Evolutionary conservation across 2,888 invertebrate species (phyloP), one percentile per base, ranked within the genome.

Genomic region (Lordiphosa andalusiaca): DNA sequence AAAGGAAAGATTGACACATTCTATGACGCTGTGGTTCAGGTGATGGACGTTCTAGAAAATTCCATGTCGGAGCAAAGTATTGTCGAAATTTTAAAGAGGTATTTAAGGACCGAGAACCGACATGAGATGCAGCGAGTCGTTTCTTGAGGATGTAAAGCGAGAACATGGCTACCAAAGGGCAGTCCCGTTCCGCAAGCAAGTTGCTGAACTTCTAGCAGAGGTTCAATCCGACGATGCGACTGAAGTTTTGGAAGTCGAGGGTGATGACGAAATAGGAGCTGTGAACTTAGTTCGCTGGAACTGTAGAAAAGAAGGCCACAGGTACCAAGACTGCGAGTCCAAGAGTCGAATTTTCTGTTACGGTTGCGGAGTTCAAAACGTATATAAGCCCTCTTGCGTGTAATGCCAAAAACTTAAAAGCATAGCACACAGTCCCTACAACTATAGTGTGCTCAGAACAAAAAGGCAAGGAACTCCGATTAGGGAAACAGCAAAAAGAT

Each of bases 91-190:
- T 25, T 30, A 6, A 13, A n/a, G 10, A 3, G 49, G 5, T 39
- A 39, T 39, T 19, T 50, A 9, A n/a, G 39, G 16, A 16, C 39
- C 2, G 30, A 39, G 4, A 19, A 30, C 6, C n/a, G 19, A 2
- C 49, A 50, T 30, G 39, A 50, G 39, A 3, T 16, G 19, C 0
- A n/a, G 49, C 9, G 19, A 49, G 7, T 6, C 16, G 10, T 50
- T 50, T 2, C 38, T 50, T 1, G 39, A 39, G 4, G 39, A 50
- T 3, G 19, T 39, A 6, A 4, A n/a, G 19, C 35, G 10, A 6
- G n/a, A 21, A 5, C 19, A 37, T 3, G 37, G 23, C 2, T 48
- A 48, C 7, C 10, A 37, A n/a, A 36, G 21, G 46, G 1, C 4
- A 3, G 6, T 36, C n/a, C 36, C 21, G 3, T 36, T 36, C n/a